These are phyloP conservation scores for Argynnis bischoffii DNA, from an alignment of 2,888 invertebrate species.

Conservation along the genomic window DNA sequence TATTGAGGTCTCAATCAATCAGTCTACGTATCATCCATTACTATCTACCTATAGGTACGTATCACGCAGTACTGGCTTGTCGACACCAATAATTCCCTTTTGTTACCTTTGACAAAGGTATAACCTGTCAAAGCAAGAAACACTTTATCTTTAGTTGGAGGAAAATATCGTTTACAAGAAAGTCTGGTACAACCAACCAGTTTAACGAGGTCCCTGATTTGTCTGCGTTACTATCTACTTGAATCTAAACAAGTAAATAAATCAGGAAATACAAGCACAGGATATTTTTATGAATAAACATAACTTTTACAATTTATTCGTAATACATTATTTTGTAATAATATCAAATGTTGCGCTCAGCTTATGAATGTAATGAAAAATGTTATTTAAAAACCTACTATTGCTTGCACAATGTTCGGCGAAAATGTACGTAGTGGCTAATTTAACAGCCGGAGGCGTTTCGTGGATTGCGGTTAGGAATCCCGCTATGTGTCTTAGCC, in stretches of 20 bases:
- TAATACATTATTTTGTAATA: too few relatives aligned
- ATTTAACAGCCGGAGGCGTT: too few relatives aligned
- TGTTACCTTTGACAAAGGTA: constrained; percentile 58
- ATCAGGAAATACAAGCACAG: constrained; percentile 47
- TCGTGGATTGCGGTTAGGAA: too few relatives aligned
- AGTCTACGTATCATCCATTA: too few relatives aligned
- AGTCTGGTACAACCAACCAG: constrained; percentile 53
- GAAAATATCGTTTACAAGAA: constrained; percentile 70
- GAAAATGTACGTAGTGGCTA: too few relatives aligned
- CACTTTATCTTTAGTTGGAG: constrained; percentile 54
- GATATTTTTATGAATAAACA: constrained; percentile 47
- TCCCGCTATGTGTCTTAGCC: too few relatives aligned
- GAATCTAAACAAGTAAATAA: constrained; percentile 29
- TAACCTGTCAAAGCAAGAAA: constrained; percentile 66
- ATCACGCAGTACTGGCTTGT: constrained; percentile 13
- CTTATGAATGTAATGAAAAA: too few relatives aligned
- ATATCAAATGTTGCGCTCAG: too few relatives aligned
- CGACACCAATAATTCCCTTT: constrained; percentile 30
- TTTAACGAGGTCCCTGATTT: constrained; percentile 47
- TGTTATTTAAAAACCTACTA: too few relatives aligned
- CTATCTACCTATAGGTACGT: neutral
- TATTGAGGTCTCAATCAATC: too few relatives aligned
- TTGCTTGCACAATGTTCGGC: too few relatives aligned
- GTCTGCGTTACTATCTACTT: constrained; percentile 31
- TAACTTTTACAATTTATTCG: too few relatives aligned